Conservation (phyloP, 2,888 invertebrate species). For the Glaucopsyche alexis region DNA sequence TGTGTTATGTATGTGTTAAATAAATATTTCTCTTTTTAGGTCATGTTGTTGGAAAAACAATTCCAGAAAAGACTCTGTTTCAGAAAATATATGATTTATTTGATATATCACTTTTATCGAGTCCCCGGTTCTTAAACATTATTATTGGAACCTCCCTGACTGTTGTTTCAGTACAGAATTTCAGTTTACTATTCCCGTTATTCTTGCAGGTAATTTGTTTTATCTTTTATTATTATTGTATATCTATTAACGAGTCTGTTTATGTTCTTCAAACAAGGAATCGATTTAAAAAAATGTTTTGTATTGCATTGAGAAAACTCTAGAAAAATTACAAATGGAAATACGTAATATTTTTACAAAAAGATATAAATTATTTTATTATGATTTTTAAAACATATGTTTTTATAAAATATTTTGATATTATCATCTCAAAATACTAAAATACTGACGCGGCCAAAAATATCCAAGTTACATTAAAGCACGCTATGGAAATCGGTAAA, state of each 20-base stretch:
- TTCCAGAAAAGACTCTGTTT: slow-evolving; percentile 46
- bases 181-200: slow-evolving; percentile 85
- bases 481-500: background rate
- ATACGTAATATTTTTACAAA: no score
- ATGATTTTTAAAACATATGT: background rate
- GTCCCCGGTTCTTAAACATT: slow-evolving; percentile 83
- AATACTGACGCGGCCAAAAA: no score
- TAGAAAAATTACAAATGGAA: background rate
- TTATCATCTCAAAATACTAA: no score
- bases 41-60: slow-evolving; percentile 32
- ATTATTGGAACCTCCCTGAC: slow-evolving; percentile 83
- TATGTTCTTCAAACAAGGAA: background rate
- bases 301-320: background rate
- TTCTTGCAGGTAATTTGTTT: slow-evolving; percentile 77
- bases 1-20: background rate
- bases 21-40: slow-evolving; percentile 40
- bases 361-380: background rate
- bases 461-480: background rate
- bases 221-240: background rate
- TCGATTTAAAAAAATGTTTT: background rate
- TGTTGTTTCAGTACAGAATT: slow-evolving; percentile 84
- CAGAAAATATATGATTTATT: slow-evolving; percentile 72
- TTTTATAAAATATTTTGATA: no score
- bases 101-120: slow-evolving; percentile 82
- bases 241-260: background rate